Base-by-base conservation (phyloP, 2,888 invertebrate genomes). In the Andrena chrysosceles region DNA sequence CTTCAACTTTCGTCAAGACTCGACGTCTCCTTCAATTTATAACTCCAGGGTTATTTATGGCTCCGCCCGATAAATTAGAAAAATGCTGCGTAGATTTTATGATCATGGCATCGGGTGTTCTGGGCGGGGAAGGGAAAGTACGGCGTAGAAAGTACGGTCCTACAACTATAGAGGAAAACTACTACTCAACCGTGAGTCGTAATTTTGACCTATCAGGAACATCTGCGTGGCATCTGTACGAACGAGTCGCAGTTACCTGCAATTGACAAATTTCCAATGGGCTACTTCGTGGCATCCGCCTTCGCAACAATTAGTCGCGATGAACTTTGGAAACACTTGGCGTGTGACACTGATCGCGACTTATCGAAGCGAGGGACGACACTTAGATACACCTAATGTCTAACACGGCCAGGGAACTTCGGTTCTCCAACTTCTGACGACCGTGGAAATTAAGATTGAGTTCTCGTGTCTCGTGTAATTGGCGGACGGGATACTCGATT, bases 241-340 rank as follows among this genome's bases (percentile, higher is more conserved):
- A 83, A 83, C 84, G 85, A 74, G 73, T 79, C 85, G 63, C 62
- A 80, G 81, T 84, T 82, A 84, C 88, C 87, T 88, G 88, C 85
- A 87, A 88, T 88, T 88, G 88, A 88, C 88, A 88, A 88, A 88
- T 88, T 88, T 88, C 88, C 88, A 83, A 88, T 88, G 88, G 74
- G 88, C 85, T 60, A 87, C 83, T 88, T 81, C 86, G 81, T 77
- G 88, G 83, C 85, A 72, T 81, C 83, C 79, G 81, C 85, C 80
- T 87, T 87, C 87, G 49, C 77, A 80, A 85, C 88, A 87, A 87
- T 88, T 88, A 88, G 87, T 87, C 71, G 77, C 52, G 83, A 84
- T 75, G 82, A 85, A 85, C 85, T 88, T 87, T 79, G 64, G 81
- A 72, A 87, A 87, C 87, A 83, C 80, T 85, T 79, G 86, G 82